Percentiles rank a stretch among this genome's conserved stretches.
Evolutionary conservation across 2,113 vertebrate species (phyloP).

Genomic region (Lepisosteus oculatus): DNA sequence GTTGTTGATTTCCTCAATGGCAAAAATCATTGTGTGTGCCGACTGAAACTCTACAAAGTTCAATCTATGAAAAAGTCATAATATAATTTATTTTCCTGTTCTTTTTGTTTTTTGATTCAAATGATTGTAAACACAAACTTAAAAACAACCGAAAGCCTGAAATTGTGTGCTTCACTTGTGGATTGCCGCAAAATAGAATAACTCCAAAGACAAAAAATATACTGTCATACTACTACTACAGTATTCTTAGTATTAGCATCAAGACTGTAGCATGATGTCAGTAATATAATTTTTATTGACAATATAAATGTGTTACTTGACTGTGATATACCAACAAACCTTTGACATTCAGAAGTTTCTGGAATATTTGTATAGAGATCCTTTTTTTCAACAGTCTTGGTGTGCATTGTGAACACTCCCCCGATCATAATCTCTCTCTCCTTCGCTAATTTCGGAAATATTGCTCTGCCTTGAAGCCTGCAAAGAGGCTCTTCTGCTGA

Average conservation of each 20-base stretch:
- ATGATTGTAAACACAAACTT: too few relatives aligned
- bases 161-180: too few relatives aligned
- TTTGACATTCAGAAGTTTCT: not conserved
- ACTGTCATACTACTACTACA: too few relatives aligned
- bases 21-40: conserved; percentile 16
- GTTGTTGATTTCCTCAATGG: conserved; percentile 22
- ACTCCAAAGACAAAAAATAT: too few relatives aligned
- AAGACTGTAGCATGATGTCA: too few relatives aligned
- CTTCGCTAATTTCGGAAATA: not conserved
- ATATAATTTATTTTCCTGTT: too few relatives aligned
- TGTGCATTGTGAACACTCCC: conserved; percentile 10
- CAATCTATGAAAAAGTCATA: not conserved
- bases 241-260: too few relatives aligned
- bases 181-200: too few relatives aligned
- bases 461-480: not conserved
- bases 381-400: not conserved
- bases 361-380: not conserved
- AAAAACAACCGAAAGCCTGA: too few relatives aligned
- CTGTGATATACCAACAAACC: not conserved
- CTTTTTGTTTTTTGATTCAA: too few relatives aligned
- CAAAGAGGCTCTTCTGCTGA: not conserved
- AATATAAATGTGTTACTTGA: too few relatives aligned
- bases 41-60: conserved; percentile 9
- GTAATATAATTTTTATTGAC: too few relatives aligned
- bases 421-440: conserved; percentile 6